These are phyloP conservation scores for Labeo rohita DNA, from an alignment of 2,113 vertebrate genomes.

Conservation along the genomic window DNA sequence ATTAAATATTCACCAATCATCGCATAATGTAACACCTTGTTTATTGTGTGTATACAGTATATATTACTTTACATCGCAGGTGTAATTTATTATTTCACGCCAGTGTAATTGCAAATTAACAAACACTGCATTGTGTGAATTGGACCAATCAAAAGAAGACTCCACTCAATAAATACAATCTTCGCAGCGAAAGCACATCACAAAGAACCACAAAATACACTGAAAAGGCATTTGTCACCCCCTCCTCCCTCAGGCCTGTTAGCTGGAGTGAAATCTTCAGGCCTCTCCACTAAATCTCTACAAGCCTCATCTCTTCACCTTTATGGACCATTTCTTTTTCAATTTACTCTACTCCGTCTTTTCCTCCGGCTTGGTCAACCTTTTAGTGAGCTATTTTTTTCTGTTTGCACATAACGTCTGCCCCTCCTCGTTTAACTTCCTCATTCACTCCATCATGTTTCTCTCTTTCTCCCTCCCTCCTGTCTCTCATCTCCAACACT, in stretches of 20 bases:
- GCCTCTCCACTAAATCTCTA: conserved; percentile 36
- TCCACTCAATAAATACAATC: neutral
- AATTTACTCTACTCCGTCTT: conserved; percentile 44
- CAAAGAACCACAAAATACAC: neutral
- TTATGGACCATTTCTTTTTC: conserved; percentile 55
- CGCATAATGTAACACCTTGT: neutral
- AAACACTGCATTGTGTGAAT: neutral
- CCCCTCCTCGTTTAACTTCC: conserved; percentile 8
- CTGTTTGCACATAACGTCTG: conserved; percentile 17
- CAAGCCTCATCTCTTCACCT: conserved; percentile 41
- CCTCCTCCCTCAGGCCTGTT: conserved; percentile 6
- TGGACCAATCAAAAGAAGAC: neutral
- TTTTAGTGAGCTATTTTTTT: conserved; percentile 27
- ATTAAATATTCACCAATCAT: neutral
- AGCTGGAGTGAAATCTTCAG: conserved; percentile 19
- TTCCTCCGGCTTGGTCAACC: conserved; percentile 29
- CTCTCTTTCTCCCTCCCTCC: conserved; percentile 19
- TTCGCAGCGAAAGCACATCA: neutral
- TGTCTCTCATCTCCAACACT: neutral
- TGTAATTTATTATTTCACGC: neutral
- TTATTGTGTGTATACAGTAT: neutral
- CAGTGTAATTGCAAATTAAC: neutral
- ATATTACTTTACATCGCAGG: neutral
- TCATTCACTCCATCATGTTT: conserved; percentile 12
- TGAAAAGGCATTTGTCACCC: no score